Base-by-base conservation (phyloP, 2,797 vertebrate species). In the Lithobates pipiens region DNA sequence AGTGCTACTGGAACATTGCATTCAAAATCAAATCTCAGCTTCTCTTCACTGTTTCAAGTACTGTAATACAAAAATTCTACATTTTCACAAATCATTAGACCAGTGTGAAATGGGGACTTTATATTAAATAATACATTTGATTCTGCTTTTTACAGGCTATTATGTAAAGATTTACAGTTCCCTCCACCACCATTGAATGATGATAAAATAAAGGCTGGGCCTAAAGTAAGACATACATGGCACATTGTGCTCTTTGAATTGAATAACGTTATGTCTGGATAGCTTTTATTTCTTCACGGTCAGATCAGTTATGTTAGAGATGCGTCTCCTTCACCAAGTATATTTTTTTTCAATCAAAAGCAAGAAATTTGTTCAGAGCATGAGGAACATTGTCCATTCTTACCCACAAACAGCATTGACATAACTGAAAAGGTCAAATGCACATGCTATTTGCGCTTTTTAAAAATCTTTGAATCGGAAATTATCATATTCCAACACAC, bases 31-130 rank as follows among this genome's bases (percentile, higher is more conserved):
- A 81, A 76, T 74, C 63, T 34, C 13, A 32, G 67, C 46, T 34
- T 81, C 46, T 76, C 70, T 67, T 25, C 1, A 15, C 42, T 8
- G 39, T 61, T 76, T 80, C 72, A 81, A 81, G 84, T 70, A 80
- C 50, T 69, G 5, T 42, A 80, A 57, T 82, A 81, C 39, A 81
- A 71, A 65, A 81, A 68, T 75, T 10, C 25, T 68, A 10, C 21
- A 39, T 86, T 81, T n/a, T 81, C 73, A 86, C 39, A 68, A 81
- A 61, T 76, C 10, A 82, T 86, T 82, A 86, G 11, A 54, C 46
- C 25, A 76, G 72, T 76, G 54, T 42, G 44, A 85, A 70, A 27
- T 42, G 23, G 44, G 32, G 44, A 57, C 29, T 50, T 69, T 61
- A 54, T 36, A 44, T 75, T 57, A 79, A 84, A 68, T 80, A 72